Conservation (phyloP, 2,797 vertebrate genomes). For the Ptychobarbus kaznakovi region DNA sequence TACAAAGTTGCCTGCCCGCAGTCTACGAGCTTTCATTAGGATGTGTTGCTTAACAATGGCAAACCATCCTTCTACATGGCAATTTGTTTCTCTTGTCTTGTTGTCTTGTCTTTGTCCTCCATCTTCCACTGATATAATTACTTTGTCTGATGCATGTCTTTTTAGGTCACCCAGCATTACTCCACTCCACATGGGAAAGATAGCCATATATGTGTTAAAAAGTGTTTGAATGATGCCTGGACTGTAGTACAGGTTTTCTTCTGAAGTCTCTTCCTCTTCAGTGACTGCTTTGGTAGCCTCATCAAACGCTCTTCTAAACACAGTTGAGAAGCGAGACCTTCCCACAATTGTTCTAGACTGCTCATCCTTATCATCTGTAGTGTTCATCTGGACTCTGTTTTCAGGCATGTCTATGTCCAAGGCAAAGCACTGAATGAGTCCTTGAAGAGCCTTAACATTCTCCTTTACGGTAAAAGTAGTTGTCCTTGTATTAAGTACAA, state of each 20-base stretch:
- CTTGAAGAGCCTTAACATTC: background rate
- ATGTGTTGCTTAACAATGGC: slow-evolving; percentile 31
- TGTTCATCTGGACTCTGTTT: background rate
- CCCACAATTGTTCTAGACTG: background rate
- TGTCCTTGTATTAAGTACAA: slow-evolving; percentile 1
- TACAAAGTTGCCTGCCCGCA: slow-evolving; percentile 41
- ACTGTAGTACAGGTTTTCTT: slow-evolving; percentile 21
- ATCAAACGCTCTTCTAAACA: background rate
- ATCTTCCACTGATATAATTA: background rate
- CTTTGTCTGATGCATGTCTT: slow-evolving; percentile 24
- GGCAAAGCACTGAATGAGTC: background rate
- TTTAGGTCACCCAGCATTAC: slow-evolving; percentile 28
- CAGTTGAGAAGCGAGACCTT: slow-evolving; percentile 7
- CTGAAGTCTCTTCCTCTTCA: background rate
- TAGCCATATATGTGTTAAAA: slow-evolving; percentile 34
- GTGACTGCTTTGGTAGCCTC: background rate
- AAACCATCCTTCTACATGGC: slow-evolving; percentile 49
- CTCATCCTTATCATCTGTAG: background rate
- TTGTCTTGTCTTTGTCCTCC: background rate
- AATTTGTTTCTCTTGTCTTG: slow-evolving; percentile 45
- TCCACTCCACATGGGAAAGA: slow-evolving; percentile 38
- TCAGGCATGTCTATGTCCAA: background rate
- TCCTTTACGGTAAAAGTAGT: background rate
- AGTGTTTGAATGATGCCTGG: slow-evolving; percentile 14
- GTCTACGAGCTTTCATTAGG: slow-evolving; percentile 2